A percentile compares a stretch with the other conserved stretches of the same genome.
These are phyloP conservation scores for Macropodus opercularis DNA, from an alignment of 2,797 vertebrate species.

Conservation along the genomic window DNA sequence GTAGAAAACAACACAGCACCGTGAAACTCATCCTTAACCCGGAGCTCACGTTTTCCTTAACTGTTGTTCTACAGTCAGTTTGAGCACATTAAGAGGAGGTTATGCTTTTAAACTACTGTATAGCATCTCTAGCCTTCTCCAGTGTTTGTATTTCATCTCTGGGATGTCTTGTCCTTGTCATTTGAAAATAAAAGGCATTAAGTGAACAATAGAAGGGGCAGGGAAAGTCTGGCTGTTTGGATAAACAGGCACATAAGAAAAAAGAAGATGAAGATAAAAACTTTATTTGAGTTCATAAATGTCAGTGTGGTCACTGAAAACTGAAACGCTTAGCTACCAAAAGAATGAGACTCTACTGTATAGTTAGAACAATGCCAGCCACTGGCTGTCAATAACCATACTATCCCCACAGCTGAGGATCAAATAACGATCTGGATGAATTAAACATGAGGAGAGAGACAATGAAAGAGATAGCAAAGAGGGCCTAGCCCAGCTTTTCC, in stretches of 20 bases:
- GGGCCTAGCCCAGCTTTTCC: slow-evolving; percentile 2
- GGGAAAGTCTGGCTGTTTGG: neutral
- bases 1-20: neutral
- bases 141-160: slow-evolving; percentile 25
- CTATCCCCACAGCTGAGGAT: slow-evolving; percentile 34
- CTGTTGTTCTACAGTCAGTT: neutral
- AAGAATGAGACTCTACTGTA: slow-evolving; percentile 22
- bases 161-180: slow-evolving; percentile 11
- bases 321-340: slow-evolving; percentile 11
- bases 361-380: slow-evolving; percentile 22
- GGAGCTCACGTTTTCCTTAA: neutral
- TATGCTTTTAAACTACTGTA: neutral
- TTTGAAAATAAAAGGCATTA: neutral
- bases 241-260: neutral
- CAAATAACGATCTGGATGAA: slow-evolving; percentile 55
- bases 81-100: neutral
- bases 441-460: slow-evolving; percentile 53
- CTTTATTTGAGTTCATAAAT: neutral
- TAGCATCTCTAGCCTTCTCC: neutral
- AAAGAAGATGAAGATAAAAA: neutral
- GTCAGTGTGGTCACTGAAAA: slow-evolving; percentile 2
- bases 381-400: slow-evolving; percentile 34
- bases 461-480: slow-evolving; percentile 11
- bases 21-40: neutral
- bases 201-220: neutral